phyloP scores from a whole-genome alignment of 2,888 invertebrate genomes.

The Sarcophaga variegata region DNA sequence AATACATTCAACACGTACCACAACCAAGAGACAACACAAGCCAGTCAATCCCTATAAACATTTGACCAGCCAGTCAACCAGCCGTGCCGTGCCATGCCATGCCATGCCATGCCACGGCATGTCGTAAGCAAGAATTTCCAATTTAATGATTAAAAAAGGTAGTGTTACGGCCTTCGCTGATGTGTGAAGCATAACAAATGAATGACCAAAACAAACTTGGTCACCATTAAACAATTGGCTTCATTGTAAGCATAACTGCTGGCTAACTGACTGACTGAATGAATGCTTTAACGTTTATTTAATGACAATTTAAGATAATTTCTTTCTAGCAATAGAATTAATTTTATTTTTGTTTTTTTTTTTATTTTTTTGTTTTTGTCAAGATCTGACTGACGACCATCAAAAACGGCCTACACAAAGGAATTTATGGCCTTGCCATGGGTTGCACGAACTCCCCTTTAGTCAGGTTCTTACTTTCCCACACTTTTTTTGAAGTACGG shows the following conservation, averaged over 20 bases:
- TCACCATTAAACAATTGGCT: constrained; percentile 41
- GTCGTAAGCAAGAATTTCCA: constrained; percentile 62
- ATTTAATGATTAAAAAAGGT: constrained; percentile 57
- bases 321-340: constrained; percentile 30
- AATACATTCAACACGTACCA: constrained; percentile 29
- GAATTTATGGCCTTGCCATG: constrained; percentile 70
- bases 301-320: constrained; percentile 67
- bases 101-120: constrained; percentile 37
- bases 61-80: neutral
- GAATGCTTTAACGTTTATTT: constrained; percentile 36
- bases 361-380: neutral
- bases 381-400: constrained; percentile 29
- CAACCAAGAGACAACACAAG: constrained; percentile 36
- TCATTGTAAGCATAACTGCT: neutral
- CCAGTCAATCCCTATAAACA: neutral
- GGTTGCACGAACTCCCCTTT: constrained; percentile 46
- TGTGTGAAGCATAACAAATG: constrained; percentile 77
- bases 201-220: constrained; percentile 59
- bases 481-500: constrained; percentile 70
- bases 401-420: constrained; percentile 53
- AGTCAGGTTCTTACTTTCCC: constrained; percentile 73
- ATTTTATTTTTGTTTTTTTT: neutral
- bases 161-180: constrained; percentile 78
- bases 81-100: constrained; percentile 22
- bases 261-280: constrained; percentile 33